Base-by-base conservation (phyloP, 2,888 invertebrate species). In the Aspidiotus rigidus region DNA sequence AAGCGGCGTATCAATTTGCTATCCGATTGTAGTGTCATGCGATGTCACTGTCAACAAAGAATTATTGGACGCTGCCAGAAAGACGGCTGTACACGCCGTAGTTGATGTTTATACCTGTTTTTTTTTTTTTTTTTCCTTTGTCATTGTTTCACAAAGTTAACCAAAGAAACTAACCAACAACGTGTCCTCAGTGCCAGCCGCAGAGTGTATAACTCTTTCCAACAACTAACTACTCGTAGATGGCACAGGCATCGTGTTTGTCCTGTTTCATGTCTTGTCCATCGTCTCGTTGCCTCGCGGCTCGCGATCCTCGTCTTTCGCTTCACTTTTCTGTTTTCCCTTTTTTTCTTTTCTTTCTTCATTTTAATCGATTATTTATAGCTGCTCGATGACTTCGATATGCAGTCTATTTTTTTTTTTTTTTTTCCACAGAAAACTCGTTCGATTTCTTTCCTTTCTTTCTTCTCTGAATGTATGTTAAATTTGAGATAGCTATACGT, bases 1-100 rank as follows among this genome's bases (percentile, higher is more conserved):
- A 54, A 64, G 64, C 64, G 57, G 66, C 41, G 64, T 42, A 66
- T 57, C 66, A 66, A 66, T 66, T 66, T 66, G 66, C 57, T 66
- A 66, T 66, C 41, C 66, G 66, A 66, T 66, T 66, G 57, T 66
- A 55, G 66, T 66, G 66, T 66, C 66, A 66, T 66, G 66, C 66
- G 56, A 66, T 66, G 66, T 66, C 66, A 66, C 57, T 59, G 66
- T 66, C 66, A 66, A 66, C 66, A 66, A 66, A 66, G 66, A 66
- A 55, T 66, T 66, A 66, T 66, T 28, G 66, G 66, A 66, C 59
- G 55, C 57, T 57, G 66, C 66, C 56, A 66, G 56, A 42, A 64
- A 56, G 66, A 56, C 66, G 59, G 66, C 42, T 56, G 57, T 44
- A 57, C 66, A 57, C 40, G 66, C 66, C 57, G 44, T 13, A 66